Evolutionary conservation across 1,140 invertebrate genomes (phyloP).

Genomic region (Bactericera cockerelli): DNA sequence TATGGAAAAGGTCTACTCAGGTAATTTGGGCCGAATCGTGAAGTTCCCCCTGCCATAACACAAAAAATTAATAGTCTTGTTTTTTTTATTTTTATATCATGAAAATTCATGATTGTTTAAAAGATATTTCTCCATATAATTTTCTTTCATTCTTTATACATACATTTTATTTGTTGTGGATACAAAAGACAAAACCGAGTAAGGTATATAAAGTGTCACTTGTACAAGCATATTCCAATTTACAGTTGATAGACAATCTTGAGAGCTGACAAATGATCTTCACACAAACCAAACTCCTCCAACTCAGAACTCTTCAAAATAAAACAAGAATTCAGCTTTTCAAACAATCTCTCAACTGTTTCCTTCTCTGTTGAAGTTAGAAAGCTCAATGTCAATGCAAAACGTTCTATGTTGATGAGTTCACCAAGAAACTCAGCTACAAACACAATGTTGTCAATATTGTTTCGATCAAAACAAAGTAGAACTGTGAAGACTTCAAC

Average conservation of each 20-base stretch:
- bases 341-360: neutral
- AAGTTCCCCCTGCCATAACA: no score
- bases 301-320: neutral
- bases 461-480: neutral
- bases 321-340: neutral
- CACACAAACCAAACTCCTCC: neutral
- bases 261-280: neutral
- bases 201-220: no score
- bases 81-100: no score
- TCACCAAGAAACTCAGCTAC: neutral
- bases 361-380: neutral
- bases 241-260: slow-evolving; percentile 1
- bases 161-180: no score
- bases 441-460: neutral
- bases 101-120: no score
- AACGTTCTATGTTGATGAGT: neutral
- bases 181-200: no score
- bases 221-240: no score
- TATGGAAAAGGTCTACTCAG: no score
- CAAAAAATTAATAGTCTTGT: no score
- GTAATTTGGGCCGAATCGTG: no score
- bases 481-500: neutral
- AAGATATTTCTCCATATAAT: no score
- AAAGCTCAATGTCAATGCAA: neutral
- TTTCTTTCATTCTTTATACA: no score